A percentile compares a stretch with the other conserved stretches of the same genome.
phyloP scores from a whole-genome alignment of 1,140 invertebrate species.

The Arion vulgaris region DNA sequence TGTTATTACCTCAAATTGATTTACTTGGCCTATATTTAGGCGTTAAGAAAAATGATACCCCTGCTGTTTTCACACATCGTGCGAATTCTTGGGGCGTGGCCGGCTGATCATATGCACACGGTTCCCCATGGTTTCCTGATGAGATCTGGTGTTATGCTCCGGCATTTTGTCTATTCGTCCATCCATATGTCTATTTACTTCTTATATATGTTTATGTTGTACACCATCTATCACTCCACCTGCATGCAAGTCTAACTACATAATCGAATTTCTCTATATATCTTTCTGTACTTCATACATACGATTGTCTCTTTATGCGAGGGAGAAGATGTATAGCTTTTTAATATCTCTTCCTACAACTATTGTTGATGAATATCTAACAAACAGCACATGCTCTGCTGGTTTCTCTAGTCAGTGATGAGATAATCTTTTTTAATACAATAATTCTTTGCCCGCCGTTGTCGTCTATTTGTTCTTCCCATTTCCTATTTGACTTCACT shows the following conservation, averaged over 20 bases:
- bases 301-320: background rate
- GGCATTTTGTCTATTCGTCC: background rate
- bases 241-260: too few relatives aligned
- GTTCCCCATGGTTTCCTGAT: background rate
- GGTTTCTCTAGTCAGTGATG: background rate
- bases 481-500: background rate
- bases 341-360: too few relatives aligned
- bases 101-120: background rate
- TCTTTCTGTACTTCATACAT: background rate
- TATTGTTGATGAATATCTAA: background rate
- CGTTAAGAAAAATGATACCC: background rate
- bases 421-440: background rate
- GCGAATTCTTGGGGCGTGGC: background rate
- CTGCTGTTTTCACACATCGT: background rate
- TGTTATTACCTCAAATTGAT: background rate
- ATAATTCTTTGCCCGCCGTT: background rate
- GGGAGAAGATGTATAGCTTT: too few relatives aligned
- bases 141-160: background rate
- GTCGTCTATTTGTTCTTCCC: background rate
- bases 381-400: background rate
- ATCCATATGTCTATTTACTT: background rate
- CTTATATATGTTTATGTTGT: background rate
- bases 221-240: too few relatives aligned
- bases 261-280: background rate
- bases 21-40: background rate